Conservation (phyloP, 2,797 vertebrate genomes). For the Poecilia velifera region DNA sequence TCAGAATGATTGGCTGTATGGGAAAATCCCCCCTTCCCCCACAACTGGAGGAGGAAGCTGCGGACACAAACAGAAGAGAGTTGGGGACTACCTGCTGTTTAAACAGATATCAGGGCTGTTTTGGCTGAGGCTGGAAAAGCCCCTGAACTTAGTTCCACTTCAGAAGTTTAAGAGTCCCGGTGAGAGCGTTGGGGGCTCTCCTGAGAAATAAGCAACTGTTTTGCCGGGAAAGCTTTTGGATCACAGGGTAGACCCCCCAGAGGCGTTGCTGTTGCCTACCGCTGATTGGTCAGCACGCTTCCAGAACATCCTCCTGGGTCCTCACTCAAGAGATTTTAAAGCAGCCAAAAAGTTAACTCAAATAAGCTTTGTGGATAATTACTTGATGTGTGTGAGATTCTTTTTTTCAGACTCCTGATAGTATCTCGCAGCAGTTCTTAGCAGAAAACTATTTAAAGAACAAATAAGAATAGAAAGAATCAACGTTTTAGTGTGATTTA, state of each 20-base stretch:
- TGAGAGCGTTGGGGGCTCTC: conserved; percentile 60
- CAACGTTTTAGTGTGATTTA: neutral
- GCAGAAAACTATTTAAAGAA: neutral
- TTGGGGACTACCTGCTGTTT: conserved; percentile 79
- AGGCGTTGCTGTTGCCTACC: conserved; percentile 41
- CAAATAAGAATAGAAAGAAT: neutral
- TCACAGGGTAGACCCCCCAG: conserved; percentile 67
- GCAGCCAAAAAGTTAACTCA: conserved; percentile 66
- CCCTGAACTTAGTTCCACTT: conserved; percentile 72
- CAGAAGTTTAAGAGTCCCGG: conserved; percentile 74
- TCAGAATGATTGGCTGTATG: conserved; percentile 61
- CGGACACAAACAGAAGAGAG: conserved; percentile 72
- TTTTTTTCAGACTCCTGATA: conserved; percentile 8
- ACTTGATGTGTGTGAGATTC: conserved; percentile 61
- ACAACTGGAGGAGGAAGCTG: conserved; percentile 66
- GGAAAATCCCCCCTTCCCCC: conserved; percentile 62
- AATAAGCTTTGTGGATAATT: conserved; percentile 67
- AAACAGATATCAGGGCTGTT: conserved; percentile 75
- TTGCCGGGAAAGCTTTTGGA: conserved; percentile 78
- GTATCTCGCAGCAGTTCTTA: conserved; percentile 25
- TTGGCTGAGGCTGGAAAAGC: conserved; percentile 53
- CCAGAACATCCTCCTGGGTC: conserved; percentile 61
- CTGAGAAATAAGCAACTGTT: conserved; percentile 76
- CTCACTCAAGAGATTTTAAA: conserved; percentile 71
- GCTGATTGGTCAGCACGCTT: conserved; percentile 65